These are phyloP conservation scores for Mamestra configurata DNA, from an alignment of 1,140 invertebrate species.

Conservation along the genomic window DNA sequence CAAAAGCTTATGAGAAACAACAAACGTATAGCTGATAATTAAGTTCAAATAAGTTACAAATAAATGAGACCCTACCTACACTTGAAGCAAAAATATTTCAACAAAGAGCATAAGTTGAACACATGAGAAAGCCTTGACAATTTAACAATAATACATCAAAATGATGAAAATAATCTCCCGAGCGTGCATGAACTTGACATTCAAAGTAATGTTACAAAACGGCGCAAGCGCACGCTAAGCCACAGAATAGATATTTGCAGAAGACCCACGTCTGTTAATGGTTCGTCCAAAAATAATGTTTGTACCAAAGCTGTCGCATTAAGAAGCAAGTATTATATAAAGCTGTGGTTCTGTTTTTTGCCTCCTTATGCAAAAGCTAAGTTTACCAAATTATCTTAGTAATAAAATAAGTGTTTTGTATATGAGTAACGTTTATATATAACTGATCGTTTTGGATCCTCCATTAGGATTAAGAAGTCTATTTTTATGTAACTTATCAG, in stretches of 20 bases:
- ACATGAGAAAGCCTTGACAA: slow-evolving; percentile 5
- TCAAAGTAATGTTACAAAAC: slow-evolving; percentile 35
- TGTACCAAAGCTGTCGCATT: too few relatives aligned
- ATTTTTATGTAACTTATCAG: not conserved
- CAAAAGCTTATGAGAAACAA: too few relatives aligned
- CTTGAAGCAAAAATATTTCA: not conserved
- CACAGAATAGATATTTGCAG: not conserved
- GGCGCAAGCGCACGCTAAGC: not conserved
- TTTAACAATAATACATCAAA: slow-evolving; percentile 27
- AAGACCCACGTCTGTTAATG: not conserved
- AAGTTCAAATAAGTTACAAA: not conserved
- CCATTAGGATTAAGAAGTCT: too few relatives aligned
- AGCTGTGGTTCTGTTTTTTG: too few relatives aligned
- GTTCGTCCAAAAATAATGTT: not conserved
- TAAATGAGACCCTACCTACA: not conserved
- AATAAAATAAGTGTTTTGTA: too few relatives aligned
- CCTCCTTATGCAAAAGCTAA: too few relatives aligned
- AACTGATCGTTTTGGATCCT: too few relatives aligned
- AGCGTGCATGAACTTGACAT: slow-evolving; percentile 51
- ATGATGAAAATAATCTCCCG: slow-evolving; percentile 19
- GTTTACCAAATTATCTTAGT: too few relatives aligned
- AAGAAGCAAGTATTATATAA: too few relatives aligned
- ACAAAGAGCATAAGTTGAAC: not conserved
- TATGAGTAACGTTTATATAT: too few relatives aligned
- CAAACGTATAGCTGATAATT: too few relatives aligned